Base-by-base conservation (phyloP, 2,888 invertebrate species). In the Exephanes ischioxanthus region DNA sequence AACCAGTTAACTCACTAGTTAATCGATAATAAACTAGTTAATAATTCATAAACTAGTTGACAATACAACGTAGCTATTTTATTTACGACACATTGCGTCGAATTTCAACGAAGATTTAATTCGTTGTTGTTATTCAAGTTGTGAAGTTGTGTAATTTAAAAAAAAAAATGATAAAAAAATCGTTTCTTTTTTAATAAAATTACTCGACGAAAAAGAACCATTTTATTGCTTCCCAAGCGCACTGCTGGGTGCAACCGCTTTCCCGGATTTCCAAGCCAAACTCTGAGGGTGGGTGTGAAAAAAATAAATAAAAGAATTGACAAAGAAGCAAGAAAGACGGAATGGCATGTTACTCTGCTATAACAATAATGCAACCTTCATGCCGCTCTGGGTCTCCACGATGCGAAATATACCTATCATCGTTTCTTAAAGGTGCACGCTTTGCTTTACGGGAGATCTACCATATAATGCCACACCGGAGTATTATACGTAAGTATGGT, bases 361-460 rank as follows among this genome's bases (percentile, higher is more conserved):
- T 45, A 80, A 73, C 14, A 73, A 67, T 45, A 45, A 63, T 45
- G 55, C 53, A 22, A 67, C 72, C 7, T 6, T 22, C 37, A 66
- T 22, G 66, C 22, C 51, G 51, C 66, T 22, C 30, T 53, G 45
- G 30, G 30, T 75, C 41, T 30, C 63, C 45, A 37, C 48, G 30
- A 26, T 66, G 76, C 51, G 30, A 37, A 76, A 76, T 66, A 14
- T 7, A 66, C 33, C 66, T 53, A 76, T 76, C n/a, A 51, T 53
- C 37, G 66, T 63, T 66, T 53, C 51, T 22, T 48, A 33, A 16
- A 33, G 26, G 73, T 16, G 66, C 66, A 37, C 45, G 48, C 19
- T 55, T 51, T 37, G 72, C 37, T 51, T 22, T 66, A 66, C 30
- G 53, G 3, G 11, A 41, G 45, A 19, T n/a, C 58, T 51, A 26